Evolutionary conservation across 2,113 vertebrate species (phyloP).

Genomic region (Tichodroma muraria): DNA sequence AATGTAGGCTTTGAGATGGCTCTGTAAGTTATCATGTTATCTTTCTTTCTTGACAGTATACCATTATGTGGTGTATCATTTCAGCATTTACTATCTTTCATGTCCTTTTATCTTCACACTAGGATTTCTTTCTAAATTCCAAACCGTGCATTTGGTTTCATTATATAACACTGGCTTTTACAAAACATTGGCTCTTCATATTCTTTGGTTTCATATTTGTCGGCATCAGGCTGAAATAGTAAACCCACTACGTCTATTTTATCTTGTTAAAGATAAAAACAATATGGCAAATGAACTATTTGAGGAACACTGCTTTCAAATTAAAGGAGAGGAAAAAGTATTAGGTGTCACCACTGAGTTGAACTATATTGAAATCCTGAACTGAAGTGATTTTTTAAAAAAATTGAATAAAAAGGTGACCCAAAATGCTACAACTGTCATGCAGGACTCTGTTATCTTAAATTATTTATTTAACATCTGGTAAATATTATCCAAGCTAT

Average conservation of each 20-base stretch:
- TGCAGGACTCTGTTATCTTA: constrained; percentile 49
- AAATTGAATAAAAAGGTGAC: constrained; percentile 60
- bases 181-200: constrained; percentile 68
- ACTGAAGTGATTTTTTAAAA: background rate
- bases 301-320: constrained; percentile 55
- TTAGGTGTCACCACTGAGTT: constrained; percentile 46
- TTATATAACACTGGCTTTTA: constrained; percentile 70
- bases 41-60: constrained; percentile 88
- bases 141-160: constrained; percentile 71
- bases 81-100: constrained; percentile 87
- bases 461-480: constrained; percentile 75
- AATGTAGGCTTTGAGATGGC: constrained; percentile 80
- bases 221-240: constrained; percentile 66
- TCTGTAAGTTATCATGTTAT: constrained; percentile 91
- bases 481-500: constrained; percentile 67
- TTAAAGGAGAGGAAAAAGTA: constrained; percentile 51
- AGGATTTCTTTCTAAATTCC: constrained; percentile 78
- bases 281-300: constrained; percentile 63
- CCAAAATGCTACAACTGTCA: constrained; percentile 58
- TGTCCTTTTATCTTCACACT: constrained; percentile 77
- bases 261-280: constrained; percentile 72
- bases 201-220: constrained; percentile 74
- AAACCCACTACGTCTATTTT: constrained; percentile 73
- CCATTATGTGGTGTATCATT: constrained; percentile 89
- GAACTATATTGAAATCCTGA: constrained; percentile 57